Conservation (phyloP, 2,888 invertebrate genomes). For the Linnaemya vulpina region DNA sequence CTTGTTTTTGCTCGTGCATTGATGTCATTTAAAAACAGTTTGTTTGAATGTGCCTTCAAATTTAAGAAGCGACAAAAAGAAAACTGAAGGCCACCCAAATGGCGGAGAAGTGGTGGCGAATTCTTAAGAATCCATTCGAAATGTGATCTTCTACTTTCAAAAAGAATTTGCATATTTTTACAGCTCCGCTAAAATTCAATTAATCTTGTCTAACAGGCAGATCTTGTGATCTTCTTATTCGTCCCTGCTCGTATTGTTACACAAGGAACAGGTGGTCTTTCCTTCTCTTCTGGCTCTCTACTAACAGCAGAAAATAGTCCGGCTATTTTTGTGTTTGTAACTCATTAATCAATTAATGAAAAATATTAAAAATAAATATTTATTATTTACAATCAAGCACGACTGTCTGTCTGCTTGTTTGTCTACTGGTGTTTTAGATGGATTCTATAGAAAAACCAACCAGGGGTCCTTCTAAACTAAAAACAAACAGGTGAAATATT, state of each 20-base stretch:
- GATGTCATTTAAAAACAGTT: conserved; percentile 65
- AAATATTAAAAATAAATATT: conserved; percentile 51
- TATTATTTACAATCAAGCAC: conserved; percentile 50
- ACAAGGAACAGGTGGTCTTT: conserved; percentile 54
- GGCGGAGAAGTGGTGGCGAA: conserved; percentile 45
- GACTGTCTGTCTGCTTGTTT: too few species aligned
- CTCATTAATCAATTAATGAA: conserved; percentile 72
- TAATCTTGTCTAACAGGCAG: conserved; percentile 43
- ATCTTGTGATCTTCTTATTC: conserved; percentile 15
- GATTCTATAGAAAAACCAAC: conserved; percentile 56
- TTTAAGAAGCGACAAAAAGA: conserved; percentile 9
- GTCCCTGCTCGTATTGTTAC: conserved; percentile 3
- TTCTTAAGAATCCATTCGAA: conserved; percentile 30
- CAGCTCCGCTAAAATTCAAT: conserved; percentile 45
- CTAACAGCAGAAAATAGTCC: conserved; percentile 5
- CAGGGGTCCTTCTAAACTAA: conserved; percentile 50
- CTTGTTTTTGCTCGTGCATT: conserved; percentile 45
- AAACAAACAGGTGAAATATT: conserved; percentile 60
- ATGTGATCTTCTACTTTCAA: conserved; percentile 23
- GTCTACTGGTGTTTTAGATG: conserved; percentile 57
- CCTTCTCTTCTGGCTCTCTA: conserved; percentile 8
- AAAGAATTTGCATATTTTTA: neutral
- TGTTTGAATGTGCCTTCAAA: conserved; percentile 19
- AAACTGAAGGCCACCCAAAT: conserved; percentile 61
- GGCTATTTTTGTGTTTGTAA: conserved; percentile 28